Evolutionary conservation across 1,140 invertebrate species (phyloP).

Genomic region (Gryllus bimaculatus): DNA sequence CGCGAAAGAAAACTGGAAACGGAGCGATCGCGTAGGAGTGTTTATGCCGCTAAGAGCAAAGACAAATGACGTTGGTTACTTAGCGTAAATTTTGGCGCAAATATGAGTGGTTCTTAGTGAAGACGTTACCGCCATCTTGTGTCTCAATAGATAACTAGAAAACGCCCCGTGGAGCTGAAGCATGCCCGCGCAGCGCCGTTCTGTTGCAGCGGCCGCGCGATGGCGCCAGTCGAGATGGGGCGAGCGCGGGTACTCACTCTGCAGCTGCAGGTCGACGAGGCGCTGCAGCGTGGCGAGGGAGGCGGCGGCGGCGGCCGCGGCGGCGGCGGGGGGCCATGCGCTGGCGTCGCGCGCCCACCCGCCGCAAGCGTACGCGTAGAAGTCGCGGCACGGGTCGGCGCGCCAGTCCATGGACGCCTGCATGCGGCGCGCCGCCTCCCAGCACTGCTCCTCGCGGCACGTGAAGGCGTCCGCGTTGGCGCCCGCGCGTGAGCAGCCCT

Average conservation of each 20-base stretch:
- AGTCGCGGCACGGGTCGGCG: conserved; percentile 52
- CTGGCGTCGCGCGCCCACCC: conserved; percentile 28
- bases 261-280: conserved; percentile 34
- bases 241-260: conserved; percentile 23
- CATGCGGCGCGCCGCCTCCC: conserved; percentile 34
- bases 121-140: no score
- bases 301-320: conserved; percentile 30
- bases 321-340: not conserved
- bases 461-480: conserved; percentile 24
- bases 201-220: no score
- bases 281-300: conserved; percentile 36
- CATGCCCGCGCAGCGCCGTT: no score
- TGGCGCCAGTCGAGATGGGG: no score
- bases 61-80: no score
- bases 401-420: conserved; percentile 35
- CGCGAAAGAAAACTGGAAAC: no score
- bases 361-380: conserved; percentile 60
- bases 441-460: conserved; percentile 34
- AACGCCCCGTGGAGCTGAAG: no score
- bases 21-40: no score
- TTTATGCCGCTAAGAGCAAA: no score
- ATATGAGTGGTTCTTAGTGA: no score
- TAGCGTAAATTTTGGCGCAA: no score
- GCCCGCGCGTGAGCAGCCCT: conserved; percentile 10
- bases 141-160: no score